Conservation (phyloP, 2,888 invertebrate species). For the Atethmia centrago region DNA sequence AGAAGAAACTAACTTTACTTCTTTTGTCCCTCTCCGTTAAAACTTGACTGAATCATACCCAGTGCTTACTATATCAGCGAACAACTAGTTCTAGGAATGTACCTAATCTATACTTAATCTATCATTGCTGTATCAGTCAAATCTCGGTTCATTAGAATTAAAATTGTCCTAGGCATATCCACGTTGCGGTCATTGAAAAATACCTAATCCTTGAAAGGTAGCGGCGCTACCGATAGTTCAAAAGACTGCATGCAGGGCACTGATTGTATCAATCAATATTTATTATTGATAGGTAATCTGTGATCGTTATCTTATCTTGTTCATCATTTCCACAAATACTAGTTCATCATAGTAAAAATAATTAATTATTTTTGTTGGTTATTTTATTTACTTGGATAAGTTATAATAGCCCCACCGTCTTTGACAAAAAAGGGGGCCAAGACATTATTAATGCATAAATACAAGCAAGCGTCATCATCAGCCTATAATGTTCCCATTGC, state of each 20-base stretch:
- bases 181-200: not conserved
- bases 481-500: no score
- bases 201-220: slow-evolving; percentile 29
- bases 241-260: slow-evolving; percentile 18
- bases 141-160: slow-evolving; percentile 17
- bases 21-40: not conserved
- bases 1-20: not conserved
- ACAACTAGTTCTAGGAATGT: not conserved
- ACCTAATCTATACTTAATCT: slow-evolving; percentile 11
- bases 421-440: not conserved
- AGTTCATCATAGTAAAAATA: slow-evolving; percentile 20
- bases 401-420: not conserved
- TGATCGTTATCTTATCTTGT: slow-evolving; percentile 40
- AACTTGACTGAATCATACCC: not conserved
- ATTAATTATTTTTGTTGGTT: slow-evolving; percentile 14
- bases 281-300: slow-evolving; percentile 35
- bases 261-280: slow-evolving; percentile 25
- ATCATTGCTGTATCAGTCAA: slow-evolving; percentile 30
- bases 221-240: slow-evolving; percentile 37
- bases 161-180: not conserved
- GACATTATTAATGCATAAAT: no score
- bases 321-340: slow-evolving; percentile 27
- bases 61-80: not conserved
- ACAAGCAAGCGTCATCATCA: no score
- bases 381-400: not conserved